Evolutionary conservation across 2,888 invertebrate species (phyloP).

Genomic region (Electrophaes corylata): DNA sequence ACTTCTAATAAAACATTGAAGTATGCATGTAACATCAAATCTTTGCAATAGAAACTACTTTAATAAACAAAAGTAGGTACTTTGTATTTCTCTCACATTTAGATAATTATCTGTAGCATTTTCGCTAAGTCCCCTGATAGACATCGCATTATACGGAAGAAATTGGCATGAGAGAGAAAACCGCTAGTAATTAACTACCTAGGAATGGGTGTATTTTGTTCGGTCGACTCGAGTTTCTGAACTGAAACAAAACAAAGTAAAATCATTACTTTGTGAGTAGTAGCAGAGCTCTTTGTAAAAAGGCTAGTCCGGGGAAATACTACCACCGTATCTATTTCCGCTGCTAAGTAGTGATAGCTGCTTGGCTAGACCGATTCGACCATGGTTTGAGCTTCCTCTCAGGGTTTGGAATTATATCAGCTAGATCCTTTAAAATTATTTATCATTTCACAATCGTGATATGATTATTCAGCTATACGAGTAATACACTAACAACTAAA

Average conservation of each 20-base stretch:
- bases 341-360: neutral
- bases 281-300: too few species aligned
- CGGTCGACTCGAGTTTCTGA: neutral
- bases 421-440: too few species aligned
- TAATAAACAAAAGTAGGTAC: neutral
- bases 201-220: slow-evolving; percentile 6
- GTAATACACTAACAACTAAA: neutral
- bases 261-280: too few species aligned
- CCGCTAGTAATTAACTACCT: slow-evolving; percentile 31
- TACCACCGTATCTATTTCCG: neutral
- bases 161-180: slow-evolving; percentile 32
- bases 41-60: slow-evolving; percentile 3
- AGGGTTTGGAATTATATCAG: neutral
- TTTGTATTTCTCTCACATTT: slow-evolving; percentile 23
- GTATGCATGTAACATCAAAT: neutral
- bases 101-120: slow-evolving; percentile 27
- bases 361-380: neutral
- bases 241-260: neutral
- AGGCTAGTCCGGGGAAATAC: too few species aligned
- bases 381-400: neutral
- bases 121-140: slow-evolving; percentile 31
- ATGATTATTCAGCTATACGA: neutral
- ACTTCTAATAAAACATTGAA: too few species aligned
- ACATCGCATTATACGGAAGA: slow-evolving; percentile 34
- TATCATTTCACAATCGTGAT: neutral